Evolutionary conservation across 2,797 vertebrate genomes (phyloP), one percentile per base, ranked within the genome.

Genomic region (Fundulus diaphanus): DNA sequence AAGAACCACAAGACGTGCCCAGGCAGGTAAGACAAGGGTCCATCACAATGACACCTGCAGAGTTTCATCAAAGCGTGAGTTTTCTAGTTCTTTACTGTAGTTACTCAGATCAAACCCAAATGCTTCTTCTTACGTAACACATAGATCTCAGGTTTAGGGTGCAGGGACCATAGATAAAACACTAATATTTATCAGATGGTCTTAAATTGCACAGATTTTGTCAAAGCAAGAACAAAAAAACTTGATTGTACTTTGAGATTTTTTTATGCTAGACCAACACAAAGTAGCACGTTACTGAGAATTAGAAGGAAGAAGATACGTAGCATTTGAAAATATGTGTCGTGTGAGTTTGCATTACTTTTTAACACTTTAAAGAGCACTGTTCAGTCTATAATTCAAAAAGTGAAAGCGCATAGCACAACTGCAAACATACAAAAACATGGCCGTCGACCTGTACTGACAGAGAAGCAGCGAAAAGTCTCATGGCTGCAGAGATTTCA

Each of bases 1-100:
- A 79, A 87, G 61, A 75, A 73, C 76, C 44, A 5, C 49, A 27
- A 80, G 72, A 70, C 91, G 20, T 86, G 94, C 91, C 66, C 24
- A 27, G 78, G 89, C 94, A 90, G 16, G 93, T 80, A 4, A 73
- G 46, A 54, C 73, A 27, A 77, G 52, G 63, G 85, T 79, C 82
- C 76, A 66, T 72, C 76, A 76, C 70, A 57, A 49, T 77, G 78
- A 87, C 86, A 90, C 85, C 84, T 85, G 85, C 65, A 73, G 78
- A 83, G 74, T 73, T 79, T 56, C 66, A 70, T 49, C 68, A 73
- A 16, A 66, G 68, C 87, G 48, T 65, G 46, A 81, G 66, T 82
- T 66, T 82, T 63, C 63, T 51, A 6, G 29, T 69, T 63, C 13
- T 22, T 79, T n/a, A n/a, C 8, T 54, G 8, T 37, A 2, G 33